A percentile compares a stretch with the other conserved stretches of the same genome.
These are phyloP conservation scores for Sylvilagus floridanus DNA, from an alignment of 2,797 vertebrate species.

Conservation along the genomic window DNA sequence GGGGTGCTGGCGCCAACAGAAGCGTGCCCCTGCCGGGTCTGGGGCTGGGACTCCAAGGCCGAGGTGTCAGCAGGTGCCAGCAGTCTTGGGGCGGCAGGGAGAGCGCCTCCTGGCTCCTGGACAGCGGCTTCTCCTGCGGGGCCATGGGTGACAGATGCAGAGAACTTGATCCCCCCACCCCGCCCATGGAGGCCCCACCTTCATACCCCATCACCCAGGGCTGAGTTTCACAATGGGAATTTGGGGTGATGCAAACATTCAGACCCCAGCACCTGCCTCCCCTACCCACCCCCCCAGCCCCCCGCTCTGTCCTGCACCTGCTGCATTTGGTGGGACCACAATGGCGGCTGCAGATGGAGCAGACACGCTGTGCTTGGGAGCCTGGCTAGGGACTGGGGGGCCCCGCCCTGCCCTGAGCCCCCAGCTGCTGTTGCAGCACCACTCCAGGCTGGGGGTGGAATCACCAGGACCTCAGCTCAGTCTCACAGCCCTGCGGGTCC, in stretches of 20 bases:
- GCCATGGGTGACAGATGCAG: no score
- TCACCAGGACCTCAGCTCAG: accelerated
- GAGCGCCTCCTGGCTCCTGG: not conserved
- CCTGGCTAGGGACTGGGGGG: not conserved
- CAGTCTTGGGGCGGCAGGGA: not conserved
- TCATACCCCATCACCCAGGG: not conserved
- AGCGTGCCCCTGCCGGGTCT: no score
- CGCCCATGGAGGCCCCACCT: not conserved
- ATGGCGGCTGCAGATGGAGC: not conserved
- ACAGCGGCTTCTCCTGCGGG: no score
- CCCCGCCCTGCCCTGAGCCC: no score
- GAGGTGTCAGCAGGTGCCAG: not conserved
- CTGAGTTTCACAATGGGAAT: no score
- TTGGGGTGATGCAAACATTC: not conserved
- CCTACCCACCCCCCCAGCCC: no score
- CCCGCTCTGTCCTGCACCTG: not conserved
- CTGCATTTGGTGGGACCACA: not conserved
- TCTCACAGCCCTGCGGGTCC: accelerated
- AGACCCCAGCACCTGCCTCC: not conserved
- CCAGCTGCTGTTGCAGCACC: accelerated
- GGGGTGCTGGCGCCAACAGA: no score
- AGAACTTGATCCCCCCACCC: not conserved
- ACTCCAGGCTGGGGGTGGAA: accelerated
- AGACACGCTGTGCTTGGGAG: not conserved
- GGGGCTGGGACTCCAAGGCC: not conserved